These are phyloP conservation scores for Lapara coniferarum DNA, from an alignment of 2,888 invertebrate genomes.

Conservation along the genomic window DNA sequence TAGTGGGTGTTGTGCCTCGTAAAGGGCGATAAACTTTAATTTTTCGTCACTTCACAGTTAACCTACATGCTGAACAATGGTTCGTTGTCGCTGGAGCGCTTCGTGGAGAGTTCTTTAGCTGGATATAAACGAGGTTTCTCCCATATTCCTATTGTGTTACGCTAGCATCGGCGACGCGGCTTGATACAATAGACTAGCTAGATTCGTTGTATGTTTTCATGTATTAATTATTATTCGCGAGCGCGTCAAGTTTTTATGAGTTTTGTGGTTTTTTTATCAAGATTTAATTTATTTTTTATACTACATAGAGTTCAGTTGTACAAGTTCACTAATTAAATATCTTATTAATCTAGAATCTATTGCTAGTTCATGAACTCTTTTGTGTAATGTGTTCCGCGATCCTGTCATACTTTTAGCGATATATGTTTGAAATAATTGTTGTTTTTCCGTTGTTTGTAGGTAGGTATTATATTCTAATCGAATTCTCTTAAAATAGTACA, in stretches of 20 bases:
- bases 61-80: conserved; percentile 17
- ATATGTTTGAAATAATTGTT: too few relatives aligned
- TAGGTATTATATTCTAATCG: too few relatives aligned
- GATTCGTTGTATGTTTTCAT: conserved; percentile 1
- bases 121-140: conserved; percentile 46
- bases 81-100: conserved; percentile 35
- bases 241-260: not conserved
- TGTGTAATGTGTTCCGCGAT: too few relatives aligned
- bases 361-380: too few relatives aligned
- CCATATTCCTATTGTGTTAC: conserved; percentile 36
- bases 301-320: too few relatives aligned
- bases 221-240: conserved; percentile 7
- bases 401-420: too few relatives aligned
- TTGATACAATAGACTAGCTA: not conserved
- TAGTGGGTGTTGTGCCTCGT: not conserved
- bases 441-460: too few relatives aligned
- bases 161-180: conserved; percentile 11
- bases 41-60: conserved; percentile 24
- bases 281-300: too few relatives aligned
- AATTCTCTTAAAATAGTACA: too few relatives aligned
- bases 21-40: conserved; percentile 14
- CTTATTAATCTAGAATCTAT: too few relatives aligned
- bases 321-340: too few relatives aligned
- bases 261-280: too few relatives aligned
- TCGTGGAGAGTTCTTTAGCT: conserved; percentile 37